phyloP scores from a whole-genome alignment of 2,797 vertebrate species.

The Ammospiza maritima region DNA sequence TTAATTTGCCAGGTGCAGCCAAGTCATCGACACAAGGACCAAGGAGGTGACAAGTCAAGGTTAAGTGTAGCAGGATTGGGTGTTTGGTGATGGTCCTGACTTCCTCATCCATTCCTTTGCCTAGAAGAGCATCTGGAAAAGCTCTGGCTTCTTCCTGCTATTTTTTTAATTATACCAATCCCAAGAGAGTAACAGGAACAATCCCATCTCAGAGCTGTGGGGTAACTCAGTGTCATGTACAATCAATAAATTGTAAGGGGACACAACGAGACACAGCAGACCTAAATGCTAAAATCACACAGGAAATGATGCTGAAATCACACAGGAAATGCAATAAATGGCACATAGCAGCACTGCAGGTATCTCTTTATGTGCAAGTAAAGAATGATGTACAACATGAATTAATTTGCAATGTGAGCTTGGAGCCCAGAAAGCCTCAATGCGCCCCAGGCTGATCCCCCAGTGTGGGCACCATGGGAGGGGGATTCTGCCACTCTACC shows the following conservation, averaged over 20 bases:
- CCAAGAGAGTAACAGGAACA: not conserved
- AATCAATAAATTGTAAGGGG: not conserved
- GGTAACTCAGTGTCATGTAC: fast-evolving
- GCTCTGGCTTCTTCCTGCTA: not conserved
- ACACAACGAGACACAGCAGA: not conserved
- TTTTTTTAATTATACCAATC: not conserved
- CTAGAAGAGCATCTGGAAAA: not conserved
- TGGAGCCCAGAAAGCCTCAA: not conserved
- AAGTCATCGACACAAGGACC: not conserved
- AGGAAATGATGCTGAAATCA: not conserved
- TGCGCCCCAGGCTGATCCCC: not conserved
- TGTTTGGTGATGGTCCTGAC: not conserved
- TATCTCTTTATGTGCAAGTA: too few species aligned
- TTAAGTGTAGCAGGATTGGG: not conserved
- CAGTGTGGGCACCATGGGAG: fast-evolving
- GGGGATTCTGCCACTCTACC: not conserved
- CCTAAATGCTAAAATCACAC: not conserved
- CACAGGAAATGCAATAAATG: not conserved
- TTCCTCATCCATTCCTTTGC: not conserved
- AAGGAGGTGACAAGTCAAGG: not conserved
- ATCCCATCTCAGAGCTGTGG: not conserved
- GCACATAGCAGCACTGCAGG: fast-evolving
- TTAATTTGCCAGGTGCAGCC: not conserved
- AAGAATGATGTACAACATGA: not conserved
- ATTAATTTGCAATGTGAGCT: fast-evolving